phyloP scores from a whole-genome alignment of 2,888 invertebrate species.

The Itoplectis maculator region DNA sequence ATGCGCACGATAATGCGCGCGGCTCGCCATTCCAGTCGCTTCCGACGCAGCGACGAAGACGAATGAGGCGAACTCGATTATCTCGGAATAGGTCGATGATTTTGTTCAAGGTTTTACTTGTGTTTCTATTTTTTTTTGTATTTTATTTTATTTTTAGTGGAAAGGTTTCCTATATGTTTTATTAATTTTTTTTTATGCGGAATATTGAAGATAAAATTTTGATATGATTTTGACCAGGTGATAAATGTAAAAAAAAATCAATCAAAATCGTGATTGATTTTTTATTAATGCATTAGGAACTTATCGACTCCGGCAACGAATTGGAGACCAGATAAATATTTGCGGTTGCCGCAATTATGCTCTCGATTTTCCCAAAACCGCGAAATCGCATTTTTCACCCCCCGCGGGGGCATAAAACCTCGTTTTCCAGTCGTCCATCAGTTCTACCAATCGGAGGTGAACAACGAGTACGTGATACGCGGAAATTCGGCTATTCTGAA shows the following conservation, averaged over 20 bases:
- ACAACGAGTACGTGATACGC: constrained; percentile 95
- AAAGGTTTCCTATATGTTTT: too few species aligned
- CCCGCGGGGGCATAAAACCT: background rate
- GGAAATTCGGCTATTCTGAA: constrained; percentile 95
- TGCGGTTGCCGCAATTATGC: background rate
- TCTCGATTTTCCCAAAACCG: background rate
- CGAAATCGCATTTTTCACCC: background rate
- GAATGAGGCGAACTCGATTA: background rate
- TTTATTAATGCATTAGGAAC: too few species aligned
- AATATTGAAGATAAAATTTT: too few species aligned
- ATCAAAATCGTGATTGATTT: too few species aligned
- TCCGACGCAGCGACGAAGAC: background rate
- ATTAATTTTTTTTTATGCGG: too few species aligned
- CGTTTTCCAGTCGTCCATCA: constrained; percentile 92
- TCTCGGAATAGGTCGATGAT: background rate
- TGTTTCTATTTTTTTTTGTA: background rate
- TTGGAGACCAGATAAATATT: background rate
- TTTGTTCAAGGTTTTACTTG: background rate
- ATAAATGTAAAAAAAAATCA: too few species aligned
- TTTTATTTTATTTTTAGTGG: background rate
- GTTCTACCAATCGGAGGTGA: constrained; percentile 95
- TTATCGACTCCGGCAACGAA: background rate
- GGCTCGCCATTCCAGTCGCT: background rate
- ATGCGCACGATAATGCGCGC: background rate
- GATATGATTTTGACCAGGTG: too few species aligned